Evolutionary conservation across 2,113 vertebrate species (phyloP), one percentile per base, ranked within the genome.

Genomic region (Podocnemis expansa): DNA sequence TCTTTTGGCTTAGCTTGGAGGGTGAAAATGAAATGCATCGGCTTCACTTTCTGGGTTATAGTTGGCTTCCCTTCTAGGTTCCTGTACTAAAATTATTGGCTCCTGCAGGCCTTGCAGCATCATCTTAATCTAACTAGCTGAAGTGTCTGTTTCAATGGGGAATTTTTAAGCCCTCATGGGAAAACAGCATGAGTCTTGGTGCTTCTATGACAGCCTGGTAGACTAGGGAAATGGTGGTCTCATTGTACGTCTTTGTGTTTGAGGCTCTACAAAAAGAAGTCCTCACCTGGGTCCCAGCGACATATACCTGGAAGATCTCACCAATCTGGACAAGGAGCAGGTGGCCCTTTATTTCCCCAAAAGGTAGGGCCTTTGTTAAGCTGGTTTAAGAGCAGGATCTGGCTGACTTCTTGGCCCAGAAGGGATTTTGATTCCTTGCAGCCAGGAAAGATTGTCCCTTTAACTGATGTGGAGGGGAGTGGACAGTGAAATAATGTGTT

Each of bases 241-340:
- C 95, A 24, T 47, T 76, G 12, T 76, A 27, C 88, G 3, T 96
- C 34, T 93, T 43, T 95, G 78, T 92, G 5, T 89, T 79, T 83
- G 56, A 98, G 98, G 95, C 67, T 89, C 96, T 82, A 80, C 76
- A 91, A 96, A 97, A 93, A 98, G 98, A 93, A 99, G 97, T 86
- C 97, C 98, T 92, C 98, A 98, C 89, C 96, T 98, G 78, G 98
- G 97, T 78, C 98, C 98, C 29, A 97, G 98, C 55, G 99, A 98
- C 38, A 98, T 99, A 97, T 99, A 99, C 93, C 93, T 99, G 87
- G 99, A 99, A 13, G 99, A 99, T 47, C 94, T 99, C 51, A 96
- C 98, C 9, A 97, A 89, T 21, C 97, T 98, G 56, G 97, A 99
- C 34, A 98, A 98, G 14, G 97, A 98, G 63, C 97, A 98, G 6